Evolutionary conservation across 2,797 vertebrate genomes (phyloP).

Genomic region (Odontamblyopus rebecca): DNA sequence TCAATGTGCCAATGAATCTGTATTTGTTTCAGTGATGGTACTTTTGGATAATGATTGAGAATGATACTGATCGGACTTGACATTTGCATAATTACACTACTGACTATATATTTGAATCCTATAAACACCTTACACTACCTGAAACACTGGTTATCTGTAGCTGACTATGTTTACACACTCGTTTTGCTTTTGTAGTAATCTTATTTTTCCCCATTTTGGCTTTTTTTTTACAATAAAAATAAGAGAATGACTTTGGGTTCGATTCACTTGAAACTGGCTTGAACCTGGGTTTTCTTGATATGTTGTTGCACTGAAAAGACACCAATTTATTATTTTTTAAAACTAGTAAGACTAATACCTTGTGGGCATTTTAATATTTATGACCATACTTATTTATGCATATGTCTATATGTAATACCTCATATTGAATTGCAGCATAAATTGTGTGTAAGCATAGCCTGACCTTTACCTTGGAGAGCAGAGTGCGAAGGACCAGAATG

Average conservation of each 20-base stretch:
- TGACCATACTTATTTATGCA: neutral
- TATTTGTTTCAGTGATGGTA: conserved; percentile 64
- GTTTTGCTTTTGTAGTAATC: conserved; percentile 20
- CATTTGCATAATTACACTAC: conserved; percentile 11
- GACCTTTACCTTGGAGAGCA: conserved; percentile 49
- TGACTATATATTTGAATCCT: conserved; percentile 33
- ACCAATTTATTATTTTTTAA: neutral
- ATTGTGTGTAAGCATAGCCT: conserved; percentile 53
- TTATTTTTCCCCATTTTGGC: conserved; percentile 25
- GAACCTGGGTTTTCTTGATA: neutral
- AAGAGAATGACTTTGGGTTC: neutral
- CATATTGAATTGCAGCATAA: conserved; percentile 4
- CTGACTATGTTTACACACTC: conserved; percentile 66
- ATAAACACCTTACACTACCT: conserved; percentile 56
- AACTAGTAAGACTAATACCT: neutral
- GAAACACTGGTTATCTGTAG: conserved; percentile 61
- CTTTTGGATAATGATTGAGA: conserved; percentile 38
- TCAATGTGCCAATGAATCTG: conserved; percentile 74
- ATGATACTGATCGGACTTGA: conserved; percentile 27
- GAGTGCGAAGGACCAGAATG: conserved; percentile 57
- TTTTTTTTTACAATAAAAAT: neutral
- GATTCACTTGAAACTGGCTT: neutral
- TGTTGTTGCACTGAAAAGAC: neutral
- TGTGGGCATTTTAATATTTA: neutral
- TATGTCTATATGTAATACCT: conserved; percentile 5